Evolutionary conservation across 2,113 vertebrate species (phyloP), one percentile per base, ranked within the genome.

Genomic region (Azemiops feae): DNA sequence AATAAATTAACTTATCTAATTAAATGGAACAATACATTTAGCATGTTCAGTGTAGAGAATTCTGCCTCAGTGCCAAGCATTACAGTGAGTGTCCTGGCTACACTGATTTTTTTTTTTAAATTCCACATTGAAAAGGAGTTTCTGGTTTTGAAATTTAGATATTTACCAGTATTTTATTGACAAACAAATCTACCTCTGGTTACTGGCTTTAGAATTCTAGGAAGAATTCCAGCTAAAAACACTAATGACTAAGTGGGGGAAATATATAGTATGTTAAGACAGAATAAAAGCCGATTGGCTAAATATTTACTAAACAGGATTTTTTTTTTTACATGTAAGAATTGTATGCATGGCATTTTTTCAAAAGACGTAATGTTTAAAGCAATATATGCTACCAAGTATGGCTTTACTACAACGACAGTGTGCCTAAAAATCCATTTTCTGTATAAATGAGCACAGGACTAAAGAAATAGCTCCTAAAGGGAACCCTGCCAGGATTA

Each of bases 401-500:
- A 92, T 50, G 69, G 69, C 45, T 92, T 91, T 93, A 11, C 64
- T 90, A 93, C 94, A 85, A 27, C 74, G 20, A 45, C 91, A 58
- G 9, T 93, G 93, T 0, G 88, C 87, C 23, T 86, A 27, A 89
- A 34, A 86, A 53, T 23, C 74, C 45, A 16, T 89, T 55, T 90
- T 92, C 64, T 92, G 93, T 91, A 92, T 92, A 94, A 96, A 94
- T 43, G 90, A 89, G 34, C 89, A 0, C 93, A 92, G 10, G 89
- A 45, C 50, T 94, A 93, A 93, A 95, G 47, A 90, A 95, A 95
- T 58, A 58, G 11, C 85, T 95, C 69, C 39, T 95, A 93, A 94
- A 91, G 91, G 95, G 95, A 96, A 93, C 92, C 92, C 18, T 54
- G 91, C 94, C 92, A 95, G 94, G 93, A 95, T 93, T 95, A 95